A percentile compares a stretch with the other conserved stretches of the same genome.
Evolutionary conservation across 2,888 invertebrate species (phyloP).

Genomic region (Acanthopleura granulata): DNA sequence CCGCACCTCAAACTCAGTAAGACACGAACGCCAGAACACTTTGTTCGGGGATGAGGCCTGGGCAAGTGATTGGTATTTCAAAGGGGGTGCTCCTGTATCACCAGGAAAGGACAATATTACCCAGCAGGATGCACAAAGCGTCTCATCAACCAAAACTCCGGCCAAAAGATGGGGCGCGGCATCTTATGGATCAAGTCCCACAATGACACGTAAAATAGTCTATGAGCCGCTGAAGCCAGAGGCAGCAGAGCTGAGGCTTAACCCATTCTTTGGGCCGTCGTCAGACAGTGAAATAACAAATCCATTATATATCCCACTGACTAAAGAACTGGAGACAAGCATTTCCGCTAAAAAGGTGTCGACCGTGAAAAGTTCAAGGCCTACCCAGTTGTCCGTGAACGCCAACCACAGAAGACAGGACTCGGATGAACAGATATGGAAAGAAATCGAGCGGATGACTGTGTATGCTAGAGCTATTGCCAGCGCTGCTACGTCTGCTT

Average conservation of each 20-base stretch:
- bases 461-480: constrained; percentile 23
- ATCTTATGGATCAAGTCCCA: constrained; percentile 18
- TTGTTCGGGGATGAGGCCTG: neutral
- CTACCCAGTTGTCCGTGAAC: neutral
- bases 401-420: constrained; percentile 46
- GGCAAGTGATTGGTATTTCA: constrained; percentile 15
- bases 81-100: neutral
- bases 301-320: neutral
- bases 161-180: neutral
- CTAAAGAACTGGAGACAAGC: neutral
- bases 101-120: neutral
- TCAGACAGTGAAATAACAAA: neutral
- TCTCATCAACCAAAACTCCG: neutral
- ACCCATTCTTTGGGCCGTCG: neutral
- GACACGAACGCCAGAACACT: neutral
- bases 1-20: neutral
- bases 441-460: constrained; percentile 59
- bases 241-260: neutral
- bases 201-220: constrained; percentile 7
- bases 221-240: neutral
- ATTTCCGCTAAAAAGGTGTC: neutral
- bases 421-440: constrained; percentile 64
- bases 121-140: neutral
- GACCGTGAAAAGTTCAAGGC: neutral
- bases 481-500: neutral